Conservation (phyloP, 2,113 vertebrate species). For the Zosterops pallidus region DNA sequence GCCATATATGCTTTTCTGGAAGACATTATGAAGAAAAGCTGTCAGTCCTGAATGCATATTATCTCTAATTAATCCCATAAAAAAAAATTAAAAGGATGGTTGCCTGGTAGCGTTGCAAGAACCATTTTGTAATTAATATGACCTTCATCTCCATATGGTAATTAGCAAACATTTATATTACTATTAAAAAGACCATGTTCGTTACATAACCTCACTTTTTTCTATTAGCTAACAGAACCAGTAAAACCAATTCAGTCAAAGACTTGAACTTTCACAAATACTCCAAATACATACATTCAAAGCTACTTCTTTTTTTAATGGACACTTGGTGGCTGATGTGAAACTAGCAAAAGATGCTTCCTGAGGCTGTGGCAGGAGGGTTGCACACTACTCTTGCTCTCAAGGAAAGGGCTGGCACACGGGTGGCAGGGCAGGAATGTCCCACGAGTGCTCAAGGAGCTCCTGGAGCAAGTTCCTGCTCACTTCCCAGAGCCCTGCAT, state of each 20-base stretch:
- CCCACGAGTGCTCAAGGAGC: fast-evolving
- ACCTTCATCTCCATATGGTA: constrained; percentile 65
- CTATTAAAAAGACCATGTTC: constrained; percentile 24
- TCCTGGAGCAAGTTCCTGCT: neutral
- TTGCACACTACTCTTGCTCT: fast-evolving
- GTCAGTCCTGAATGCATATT: constrained; percentile 44
- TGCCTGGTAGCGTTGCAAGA: constrained; percentile 29
- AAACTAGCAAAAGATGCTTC: neutral
- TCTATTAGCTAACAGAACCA: neutral
- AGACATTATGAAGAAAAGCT: constrained; percentile 39
- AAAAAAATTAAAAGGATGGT: constrained; percentile 46
- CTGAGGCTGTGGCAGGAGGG: neutral
- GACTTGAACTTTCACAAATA: neutral
- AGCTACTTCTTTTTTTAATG: neutral
- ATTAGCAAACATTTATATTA: constrained; percentile 67
- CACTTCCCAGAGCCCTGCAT: fast-evolving
- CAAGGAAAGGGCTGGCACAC: neutral
- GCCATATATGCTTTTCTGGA: neutral
- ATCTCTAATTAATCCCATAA: constrained; percentile 60
- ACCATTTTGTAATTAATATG: constrained; percentile 57
- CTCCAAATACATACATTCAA: neutral
- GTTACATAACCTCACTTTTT: neutral
- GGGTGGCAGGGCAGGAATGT: fast-evolving
- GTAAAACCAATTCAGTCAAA: constrained; percentile 4
- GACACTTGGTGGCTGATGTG: neutral